These are phyloP conservation scores for Corvus hawaiiensis DNA, from an alignment of 2,113 vertebrate species.

Conservation along the genomic window DNA sequence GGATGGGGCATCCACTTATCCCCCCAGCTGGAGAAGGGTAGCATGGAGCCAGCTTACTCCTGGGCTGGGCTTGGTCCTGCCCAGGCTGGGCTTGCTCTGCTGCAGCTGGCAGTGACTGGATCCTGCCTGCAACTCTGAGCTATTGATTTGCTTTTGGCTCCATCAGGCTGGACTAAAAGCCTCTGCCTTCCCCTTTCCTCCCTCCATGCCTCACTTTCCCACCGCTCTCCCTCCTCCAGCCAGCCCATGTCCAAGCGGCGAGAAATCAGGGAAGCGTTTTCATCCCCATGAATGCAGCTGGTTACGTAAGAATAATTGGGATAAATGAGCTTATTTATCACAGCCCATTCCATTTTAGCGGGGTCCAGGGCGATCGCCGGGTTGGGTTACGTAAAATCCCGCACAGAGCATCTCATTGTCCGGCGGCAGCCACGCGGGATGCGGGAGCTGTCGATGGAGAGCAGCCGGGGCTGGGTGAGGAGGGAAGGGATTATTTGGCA, in stretches of 20 bases:
- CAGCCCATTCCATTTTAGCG: not conserved
- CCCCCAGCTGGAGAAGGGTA: not conserved
- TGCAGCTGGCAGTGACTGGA: not conserved
- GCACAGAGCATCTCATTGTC: conserved; percentile 54
- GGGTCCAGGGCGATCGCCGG: not conserved
- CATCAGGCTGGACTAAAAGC: not conserved
- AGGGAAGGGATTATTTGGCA: not conserved
- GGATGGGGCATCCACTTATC: not conserved
- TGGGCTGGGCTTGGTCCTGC: not conserved
- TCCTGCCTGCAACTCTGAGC: not conserved
- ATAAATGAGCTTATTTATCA: conserved; percentile 62
- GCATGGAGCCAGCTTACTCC: not conserved
- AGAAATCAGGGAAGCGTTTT: conserved; percentile 28
- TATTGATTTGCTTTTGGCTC: conserved; percentile 24
- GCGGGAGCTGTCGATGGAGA: not conserved
- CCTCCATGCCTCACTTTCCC: not conserved
- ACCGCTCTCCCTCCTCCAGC: not conserved
- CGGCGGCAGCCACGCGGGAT: not conserved
- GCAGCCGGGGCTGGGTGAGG: not conserved
- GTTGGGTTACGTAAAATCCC: conserved; percentile 38
- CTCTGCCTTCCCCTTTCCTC: not conserved
- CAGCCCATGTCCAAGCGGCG: not conserved
- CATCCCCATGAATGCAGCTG: conserved; percentile 25
- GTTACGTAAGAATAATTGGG: conserved; percentile 62
- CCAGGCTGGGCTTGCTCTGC: not conserved